These are phyloP conservation scores for Cryptocheilus praepositus DNA, from an alignment of 2,888 invertebrate species.

Conservation along the genomic window DNA sequence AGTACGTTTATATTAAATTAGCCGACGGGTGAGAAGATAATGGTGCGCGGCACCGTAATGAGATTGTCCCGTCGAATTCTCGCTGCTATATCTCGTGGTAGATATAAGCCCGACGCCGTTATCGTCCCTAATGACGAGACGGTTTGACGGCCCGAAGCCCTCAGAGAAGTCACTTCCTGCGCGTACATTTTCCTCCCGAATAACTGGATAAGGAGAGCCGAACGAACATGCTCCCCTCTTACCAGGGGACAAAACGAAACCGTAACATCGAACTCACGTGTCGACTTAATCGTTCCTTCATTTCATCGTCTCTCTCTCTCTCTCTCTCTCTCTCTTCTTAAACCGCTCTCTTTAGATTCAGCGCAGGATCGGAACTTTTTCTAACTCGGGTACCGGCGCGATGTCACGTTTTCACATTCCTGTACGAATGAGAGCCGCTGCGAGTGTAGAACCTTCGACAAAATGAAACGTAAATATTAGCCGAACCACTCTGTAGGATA, in stretches of 20 bases:
- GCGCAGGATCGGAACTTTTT: no score
- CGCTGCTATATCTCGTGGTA: constrained; percentile 46
- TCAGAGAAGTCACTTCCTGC: constrained; percentile 30
- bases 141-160: constrained; percentile 41
- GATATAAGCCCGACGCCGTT: constrained; percentile 38
- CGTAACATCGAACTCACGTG: no score
- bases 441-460: constrained; percentile 53
- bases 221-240: background rate
- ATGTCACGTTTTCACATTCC: background rate
- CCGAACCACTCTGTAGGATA: constrained; percentile 50
- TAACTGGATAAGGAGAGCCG: constrained; percentile 30
- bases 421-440: constrained; percentile 50
- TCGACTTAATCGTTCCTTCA: no score
- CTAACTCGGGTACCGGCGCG: no score
- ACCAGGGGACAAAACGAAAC: no score
- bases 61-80: constrained; percentile 57
- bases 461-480: constrained; percentile 70
- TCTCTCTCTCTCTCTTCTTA: no score
- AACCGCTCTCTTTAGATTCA: no score
- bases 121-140: constrained; percentile 45
- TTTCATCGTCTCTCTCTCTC: no score
- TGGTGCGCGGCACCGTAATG: constrained; percentile 54
- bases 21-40: constrained; percentile 56
- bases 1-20: constrained; percentile 66
- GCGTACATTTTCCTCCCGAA: constrained; percentile 39